A percentile compares a stretch with the other conserved stretches of the same genome.
Conservation (phyloP, 2,797 vertebrate species). For the Ctenosaura bakeri region DNA sequence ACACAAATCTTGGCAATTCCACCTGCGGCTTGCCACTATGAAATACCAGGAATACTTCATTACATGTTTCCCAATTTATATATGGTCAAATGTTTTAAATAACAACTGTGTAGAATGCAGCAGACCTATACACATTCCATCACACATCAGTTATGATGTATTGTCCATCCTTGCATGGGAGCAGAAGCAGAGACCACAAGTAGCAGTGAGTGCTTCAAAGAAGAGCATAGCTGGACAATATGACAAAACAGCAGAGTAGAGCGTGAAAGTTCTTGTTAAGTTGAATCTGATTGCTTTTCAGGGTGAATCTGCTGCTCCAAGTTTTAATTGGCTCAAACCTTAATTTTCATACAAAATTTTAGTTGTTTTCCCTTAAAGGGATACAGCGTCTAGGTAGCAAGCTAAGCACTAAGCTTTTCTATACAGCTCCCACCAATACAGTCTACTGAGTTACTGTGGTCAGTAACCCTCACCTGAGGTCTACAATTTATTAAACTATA, state of each 20-base stretch:
- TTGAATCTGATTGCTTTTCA: background rate
- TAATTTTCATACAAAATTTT: background rate
- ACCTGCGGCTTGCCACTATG: background rate
- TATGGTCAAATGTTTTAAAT: background rate
- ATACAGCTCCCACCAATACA: background rate
- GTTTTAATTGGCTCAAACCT: background rate
- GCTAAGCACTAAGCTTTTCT: background rate
- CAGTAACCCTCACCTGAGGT: too few species aligned
- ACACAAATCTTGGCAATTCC: background rate
- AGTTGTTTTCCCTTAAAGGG: background rate
- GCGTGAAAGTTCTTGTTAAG: background rate
- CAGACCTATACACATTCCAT: background rate
- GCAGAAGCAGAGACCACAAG: background rate
- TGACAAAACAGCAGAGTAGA: background rate
- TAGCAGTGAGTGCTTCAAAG: background rate
- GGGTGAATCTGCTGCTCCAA: background rate
- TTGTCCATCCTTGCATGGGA: background rate
- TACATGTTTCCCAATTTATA: background rate
- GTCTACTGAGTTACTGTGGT: too few species aligned
- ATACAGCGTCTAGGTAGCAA: background rate
- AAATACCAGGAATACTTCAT: background rate
- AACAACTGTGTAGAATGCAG: background rate
- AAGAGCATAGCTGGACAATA: background rate
- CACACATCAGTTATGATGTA: background rate
- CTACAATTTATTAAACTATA: too few species aligned